Percentiles rank a stretch among this genome's conserved stretches.
Conservation (phyloP, 1,140 invertebrate genomes). For the Delia radicum region DNA sequence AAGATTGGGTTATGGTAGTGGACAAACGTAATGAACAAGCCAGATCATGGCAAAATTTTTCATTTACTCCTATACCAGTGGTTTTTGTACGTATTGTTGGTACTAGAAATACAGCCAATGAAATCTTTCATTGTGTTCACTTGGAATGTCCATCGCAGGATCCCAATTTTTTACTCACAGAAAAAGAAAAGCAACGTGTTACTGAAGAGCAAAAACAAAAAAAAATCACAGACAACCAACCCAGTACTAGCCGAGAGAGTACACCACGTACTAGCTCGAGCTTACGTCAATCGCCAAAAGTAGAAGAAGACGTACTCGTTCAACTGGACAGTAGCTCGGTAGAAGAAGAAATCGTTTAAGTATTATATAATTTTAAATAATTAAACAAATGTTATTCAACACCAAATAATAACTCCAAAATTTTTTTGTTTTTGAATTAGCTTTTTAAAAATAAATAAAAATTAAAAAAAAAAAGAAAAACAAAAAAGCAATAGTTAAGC, state of each 20-base stretch:
- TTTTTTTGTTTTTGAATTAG: not conserved
- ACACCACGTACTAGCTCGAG: not conserved
- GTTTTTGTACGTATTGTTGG: slow-evolving; percentile 94
- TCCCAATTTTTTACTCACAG: slow-evolving; percentile 27
- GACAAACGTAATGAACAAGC: slow-evolving; percentile 61
- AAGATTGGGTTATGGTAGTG: slow-evolving; percentile 84
- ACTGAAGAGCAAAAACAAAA: not conserved
- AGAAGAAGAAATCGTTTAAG: not conserved
- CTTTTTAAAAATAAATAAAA: not conserved
- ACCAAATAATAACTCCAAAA: not conserved
- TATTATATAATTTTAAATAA: not conserved
- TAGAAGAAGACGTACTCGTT: slow-evolving; percentile 20
- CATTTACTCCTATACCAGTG: slow-evolving; percentile 79
- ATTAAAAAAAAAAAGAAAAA: not conserved
- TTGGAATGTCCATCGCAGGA: slow-evolving; percentile 88
- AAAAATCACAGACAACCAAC: not conserved
- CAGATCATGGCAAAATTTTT: slow-evolving; percentile 88
- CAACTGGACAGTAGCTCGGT: not conserved
- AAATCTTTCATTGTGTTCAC: slow-evolving; percentile 98
- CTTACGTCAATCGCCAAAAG: not conserved
- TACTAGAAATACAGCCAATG: slow-evolving; percentile 95
- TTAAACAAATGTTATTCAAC: too few species aligned
- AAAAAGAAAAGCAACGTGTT: slow-evolving; percentile 25
- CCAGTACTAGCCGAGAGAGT: not conserved
- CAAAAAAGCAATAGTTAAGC: not conserved